These are phyloP conservation scores for Propithecus coquereli DNA, from an alignment of 2,113 vertebrate genomes.

Conservation along the genomic window DNA sequence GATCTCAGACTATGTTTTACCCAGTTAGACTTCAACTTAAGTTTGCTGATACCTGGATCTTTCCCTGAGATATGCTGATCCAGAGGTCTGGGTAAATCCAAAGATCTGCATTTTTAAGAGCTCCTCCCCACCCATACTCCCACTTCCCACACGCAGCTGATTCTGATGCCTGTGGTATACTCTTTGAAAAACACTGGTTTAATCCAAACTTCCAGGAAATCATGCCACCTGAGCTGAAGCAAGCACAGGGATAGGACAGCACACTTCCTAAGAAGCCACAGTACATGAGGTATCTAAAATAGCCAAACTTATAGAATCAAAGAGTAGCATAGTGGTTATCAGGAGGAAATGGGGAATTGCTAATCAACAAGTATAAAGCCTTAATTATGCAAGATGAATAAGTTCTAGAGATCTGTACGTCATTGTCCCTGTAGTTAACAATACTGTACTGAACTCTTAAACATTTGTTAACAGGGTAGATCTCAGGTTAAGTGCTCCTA, in stretches of 20 bases:
- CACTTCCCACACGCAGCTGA: neutral
- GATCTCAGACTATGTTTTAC: neutral
- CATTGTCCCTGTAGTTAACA: neutral
- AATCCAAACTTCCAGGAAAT: neutral
- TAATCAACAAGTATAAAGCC: neutral
- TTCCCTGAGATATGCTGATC: neutral
- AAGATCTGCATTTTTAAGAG: neutral
- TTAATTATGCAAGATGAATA: neutral
- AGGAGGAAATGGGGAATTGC: neutral
- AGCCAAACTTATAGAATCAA: neutral
- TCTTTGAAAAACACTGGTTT: neutral
- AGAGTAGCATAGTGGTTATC: neutral
- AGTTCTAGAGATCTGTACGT: neutral
- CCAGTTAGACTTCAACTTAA: neutral
- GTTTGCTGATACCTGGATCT: neutral
- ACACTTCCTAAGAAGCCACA: neutral
- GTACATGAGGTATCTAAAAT: neutral
- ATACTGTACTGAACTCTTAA: neutral
- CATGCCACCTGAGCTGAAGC: neutral
- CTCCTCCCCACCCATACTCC: too few relatives aligned
- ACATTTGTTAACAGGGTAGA: neutral
- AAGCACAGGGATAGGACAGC: neutral
- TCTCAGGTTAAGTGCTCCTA: neutral
- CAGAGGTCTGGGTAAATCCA: neutral
- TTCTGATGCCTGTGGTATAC: neutral